These are phyloP conservation scores for Hydrotaea diabolus DNA, from an alignment of 2,888 invertebrate genomes.

Conservation along the genomic window DNA sequence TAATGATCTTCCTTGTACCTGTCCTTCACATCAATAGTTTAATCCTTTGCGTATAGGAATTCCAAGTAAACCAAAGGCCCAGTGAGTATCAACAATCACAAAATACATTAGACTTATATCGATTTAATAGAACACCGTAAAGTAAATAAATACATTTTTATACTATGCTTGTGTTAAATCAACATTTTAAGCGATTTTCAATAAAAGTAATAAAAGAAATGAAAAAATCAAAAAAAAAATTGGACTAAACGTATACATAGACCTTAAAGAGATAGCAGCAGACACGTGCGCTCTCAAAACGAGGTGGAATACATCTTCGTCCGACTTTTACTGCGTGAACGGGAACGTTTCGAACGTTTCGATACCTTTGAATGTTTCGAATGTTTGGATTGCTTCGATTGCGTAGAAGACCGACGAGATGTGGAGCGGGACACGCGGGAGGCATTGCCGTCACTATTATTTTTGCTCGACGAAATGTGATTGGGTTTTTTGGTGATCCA, in stretches of 20 bases:
- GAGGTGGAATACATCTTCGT: constrained; percentile 25
- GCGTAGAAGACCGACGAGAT: constrained; percentile 68
- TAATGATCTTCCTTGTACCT: no score
- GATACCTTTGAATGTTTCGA: constrained; percentile 61
- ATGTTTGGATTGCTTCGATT: constrained; percentile 54
- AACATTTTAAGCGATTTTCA: not conserved
- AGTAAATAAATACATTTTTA: no score
- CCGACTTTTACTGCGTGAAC: constrained; percentile 65
- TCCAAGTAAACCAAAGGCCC: no score
- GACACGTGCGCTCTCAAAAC: constrained; percentile 17
- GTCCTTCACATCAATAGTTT: no score
- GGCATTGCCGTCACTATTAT: constrained; percentile 38
- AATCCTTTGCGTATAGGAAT: no score
- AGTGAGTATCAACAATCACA: no score
- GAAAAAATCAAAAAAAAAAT: not conserved
- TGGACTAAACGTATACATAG: constrained; percentile 4
- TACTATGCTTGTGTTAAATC: no score
- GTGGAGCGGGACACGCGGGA: constrained; percentile 61
- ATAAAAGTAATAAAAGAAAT: no score
- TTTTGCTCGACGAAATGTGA: constrained; percentile 71
- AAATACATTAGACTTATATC: no score
- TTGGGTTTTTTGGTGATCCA: constrained; percentile 89
- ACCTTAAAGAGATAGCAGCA: not conserved
- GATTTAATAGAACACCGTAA: no score
- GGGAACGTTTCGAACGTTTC: constrained; percentile 69